Evolutionary conservation across 2,797 vertebrate genomes (phyloP).

Genomic region (Podarcis lilfordi): DNA sequence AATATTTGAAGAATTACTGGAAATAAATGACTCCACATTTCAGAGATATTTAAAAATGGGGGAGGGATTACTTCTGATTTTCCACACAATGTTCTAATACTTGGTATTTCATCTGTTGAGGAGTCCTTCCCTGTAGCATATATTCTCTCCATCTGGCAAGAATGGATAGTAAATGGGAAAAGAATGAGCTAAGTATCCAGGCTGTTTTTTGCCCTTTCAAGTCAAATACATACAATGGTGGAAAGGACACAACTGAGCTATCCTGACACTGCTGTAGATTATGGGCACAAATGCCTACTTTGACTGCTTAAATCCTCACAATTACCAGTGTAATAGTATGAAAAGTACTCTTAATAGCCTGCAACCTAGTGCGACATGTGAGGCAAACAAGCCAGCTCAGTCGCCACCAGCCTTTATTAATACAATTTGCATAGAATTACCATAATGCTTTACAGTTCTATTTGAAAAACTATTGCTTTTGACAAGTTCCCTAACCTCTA

Average conservation of each 20-base stretch:
- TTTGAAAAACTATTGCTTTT: conserved; percentile 52
- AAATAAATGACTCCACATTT: conserved; percentile 6
- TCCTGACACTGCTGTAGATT: conserved; percentile 22
- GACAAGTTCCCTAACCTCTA: conserved; percentile 32
- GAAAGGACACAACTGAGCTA: background rate
- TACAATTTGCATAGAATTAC: conserved; percentile 29
- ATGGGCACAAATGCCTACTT: conserved; percentile 19
- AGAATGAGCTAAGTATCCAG: background rate
- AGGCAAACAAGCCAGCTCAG: conserved; percentile 45
- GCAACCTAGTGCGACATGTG: conserved; percentile 23
- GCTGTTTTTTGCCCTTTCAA: conserved; percentile 49
- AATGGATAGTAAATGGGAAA: conserved; percentile 13
- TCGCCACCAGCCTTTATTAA: conserved; percentile 43
- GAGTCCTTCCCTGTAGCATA: conserved; percentile 6
- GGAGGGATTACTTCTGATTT: background rate
- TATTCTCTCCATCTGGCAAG: conserved; percentile 4
- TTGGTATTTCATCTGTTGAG: conserved; percentile 12
- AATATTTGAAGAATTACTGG: conserved; percentile 13
- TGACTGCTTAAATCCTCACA: conserved; percentile 21
- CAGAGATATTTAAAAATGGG: conserved; percentile 9
- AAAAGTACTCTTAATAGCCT: conserved; percentile 37
- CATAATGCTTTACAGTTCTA: conserved; percentile 37
- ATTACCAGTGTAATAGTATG: conserved; percentile 14
- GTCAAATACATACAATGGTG: conserved; percentile 37
- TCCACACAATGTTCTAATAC: background rate